Evolutionary conservation across 64 coral and sea anemone species (phyloP).

Genomic region (Stylophora pistillata): DNA sequence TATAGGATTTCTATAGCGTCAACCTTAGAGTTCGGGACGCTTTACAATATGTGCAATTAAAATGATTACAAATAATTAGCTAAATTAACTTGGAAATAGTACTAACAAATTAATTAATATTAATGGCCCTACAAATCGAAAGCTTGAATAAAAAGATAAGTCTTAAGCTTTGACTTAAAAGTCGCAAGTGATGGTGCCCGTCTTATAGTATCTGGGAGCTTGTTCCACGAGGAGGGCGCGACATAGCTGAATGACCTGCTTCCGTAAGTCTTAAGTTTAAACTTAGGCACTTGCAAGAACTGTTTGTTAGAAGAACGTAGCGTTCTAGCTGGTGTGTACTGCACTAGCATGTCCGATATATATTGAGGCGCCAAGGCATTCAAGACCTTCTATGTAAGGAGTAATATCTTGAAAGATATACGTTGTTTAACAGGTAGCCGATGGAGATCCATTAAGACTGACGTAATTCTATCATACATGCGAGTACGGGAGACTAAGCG

Average conservation of each 20-base stretch:
- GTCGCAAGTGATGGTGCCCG: background rate
- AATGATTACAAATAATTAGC: too few relatives aligned
- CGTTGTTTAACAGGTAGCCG: conserved; percentile 43
- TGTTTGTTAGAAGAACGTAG: conserved; percentile 3
- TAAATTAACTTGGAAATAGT: too few relatives aligned
- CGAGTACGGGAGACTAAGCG: conserved; percentile 6
- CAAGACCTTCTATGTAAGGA: background rate
- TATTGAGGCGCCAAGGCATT: conserved; percentile 23
- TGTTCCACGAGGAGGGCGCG: conserved; percentile 28
- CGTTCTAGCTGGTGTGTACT: background rate
- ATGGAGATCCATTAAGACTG: conserved; percentile 34
- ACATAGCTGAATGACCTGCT: background rate
- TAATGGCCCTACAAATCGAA: too few relatives aligned
- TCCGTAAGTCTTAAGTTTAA: conserved; percentile 8
- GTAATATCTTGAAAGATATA: conserved; percentile 48
- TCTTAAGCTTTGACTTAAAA: background rate
- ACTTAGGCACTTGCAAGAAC: background rate
- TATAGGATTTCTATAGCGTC: too few relatives aligned
- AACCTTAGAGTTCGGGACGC: too few relatives aligned
- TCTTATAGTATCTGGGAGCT: conserved; percentile 8
- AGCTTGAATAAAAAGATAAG: too few relatives aligned
- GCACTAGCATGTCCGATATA: background rate
- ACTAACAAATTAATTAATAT: too few relatives aligned
- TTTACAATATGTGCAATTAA: background rate
- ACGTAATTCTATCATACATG: conserved; percentile 44